Evolutionary conservation across 2,113 vertebrate species (phyloP).

Genomic region (Xenus cinereus): DNA sequence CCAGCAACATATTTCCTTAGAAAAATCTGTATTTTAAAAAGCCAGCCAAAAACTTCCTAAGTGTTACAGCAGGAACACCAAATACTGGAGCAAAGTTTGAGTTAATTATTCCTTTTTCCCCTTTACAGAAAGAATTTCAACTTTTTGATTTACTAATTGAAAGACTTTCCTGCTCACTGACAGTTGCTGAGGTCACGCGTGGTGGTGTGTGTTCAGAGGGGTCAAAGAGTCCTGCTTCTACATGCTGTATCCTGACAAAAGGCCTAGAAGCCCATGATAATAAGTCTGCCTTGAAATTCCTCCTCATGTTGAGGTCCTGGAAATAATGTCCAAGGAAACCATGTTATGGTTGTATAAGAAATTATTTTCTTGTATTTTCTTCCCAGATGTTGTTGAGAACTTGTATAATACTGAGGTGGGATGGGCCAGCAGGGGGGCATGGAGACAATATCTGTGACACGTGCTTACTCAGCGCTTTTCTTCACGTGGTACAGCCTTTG

Average conservation of each 20-base stretch:
- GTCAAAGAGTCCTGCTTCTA: neutral
- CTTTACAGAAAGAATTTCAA: neutral
- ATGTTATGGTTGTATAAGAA: neutral
- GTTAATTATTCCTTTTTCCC: neutral
- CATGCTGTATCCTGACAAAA: neutral
- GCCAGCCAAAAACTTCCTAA: neutral
- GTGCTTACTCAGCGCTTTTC: neutral
- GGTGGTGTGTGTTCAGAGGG: neutral
- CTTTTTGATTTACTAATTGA: neutral
- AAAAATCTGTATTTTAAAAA: conserved; percentile 15
- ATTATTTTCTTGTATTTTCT: neutral
- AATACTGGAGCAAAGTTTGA: neutral
- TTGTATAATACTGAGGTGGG: neutral
- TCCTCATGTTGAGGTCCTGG: neutral
- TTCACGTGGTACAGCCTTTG: neutral
- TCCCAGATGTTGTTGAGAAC: neutral
- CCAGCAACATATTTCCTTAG: conserved; percentile 6
- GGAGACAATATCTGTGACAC: neutral
- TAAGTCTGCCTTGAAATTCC: neutral
- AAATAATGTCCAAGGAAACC: neutral
- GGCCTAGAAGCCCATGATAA: neutral
- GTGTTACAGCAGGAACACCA: neutral
- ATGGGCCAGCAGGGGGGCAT: neutral
- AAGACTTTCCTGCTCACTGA: neutral
- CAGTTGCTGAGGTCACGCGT: neutral